Evolutionary conservation across 1,140 invertebrate species (phyloP), one percentile per base, ranked within the genome.

Genomic region (Eciton burchellii): DNA sequence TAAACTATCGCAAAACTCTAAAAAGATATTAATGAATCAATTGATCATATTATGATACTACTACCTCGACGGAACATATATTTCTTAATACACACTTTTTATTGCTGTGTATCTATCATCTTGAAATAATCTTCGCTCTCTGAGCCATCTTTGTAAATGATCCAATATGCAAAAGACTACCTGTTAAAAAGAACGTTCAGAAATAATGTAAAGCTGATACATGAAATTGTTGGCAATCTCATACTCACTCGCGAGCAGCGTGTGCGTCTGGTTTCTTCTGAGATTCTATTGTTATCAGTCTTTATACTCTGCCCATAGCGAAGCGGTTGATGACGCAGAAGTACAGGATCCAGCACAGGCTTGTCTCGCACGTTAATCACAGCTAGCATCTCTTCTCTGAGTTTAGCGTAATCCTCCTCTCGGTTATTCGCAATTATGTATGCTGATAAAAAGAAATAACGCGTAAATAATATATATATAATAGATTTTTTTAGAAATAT

Each of bases 81-180:
- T 6, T 52, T 65, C 16, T 49, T 41, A 29, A 35, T 63, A 76
- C 76, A 41, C 70, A 89, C 88, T 65, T 86, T 90, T 76, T 81
- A 94, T 86, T 26, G 86, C 88, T 26, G 82, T 66, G 43, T 92
- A 94, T 24, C 91, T 92, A 29, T 83, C n/a, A 79, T 94, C 91
- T 63, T 85, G 89, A 19, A 88, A 81, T 26, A 94, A 92, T 85
- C 94, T 91, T 94, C 95, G 96, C 90, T 97, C 96, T 76, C 95
- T 92, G 0, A 96, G 88, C 96, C 96, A 97, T 71, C 96, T 94
- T 90, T 97, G 95, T 14, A 97, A 91, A 87, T 97, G 96, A 91
- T 97, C 97, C 71, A 97, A 89, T 24, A 96, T 90, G 5, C 95
- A 95, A 82, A 97, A 97, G 52, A 97, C 94, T 0, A 96, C 95